phyloP scores from a whole-genome alignment of 2,113 vertebrate species.

The Brachyistius frenatus region DNA sequence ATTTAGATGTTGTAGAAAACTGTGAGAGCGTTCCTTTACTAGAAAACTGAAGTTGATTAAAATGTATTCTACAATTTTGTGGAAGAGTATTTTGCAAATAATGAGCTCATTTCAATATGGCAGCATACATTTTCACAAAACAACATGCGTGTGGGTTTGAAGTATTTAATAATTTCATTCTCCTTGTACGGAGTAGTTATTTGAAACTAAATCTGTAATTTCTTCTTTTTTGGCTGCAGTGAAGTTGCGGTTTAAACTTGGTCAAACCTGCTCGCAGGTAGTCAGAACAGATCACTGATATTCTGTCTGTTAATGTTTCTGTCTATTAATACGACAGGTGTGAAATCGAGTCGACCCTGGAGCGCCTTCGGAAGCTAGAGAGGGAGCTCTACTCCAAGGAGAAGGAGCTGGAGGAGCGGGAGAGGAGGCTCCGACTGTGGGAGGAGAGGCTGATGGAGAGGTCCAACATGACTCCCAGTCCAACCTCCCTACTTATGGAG shows the following conservation, averaged over 20 bases:
- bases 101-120: too few species aligned
- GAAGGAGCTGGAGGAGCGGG: conserved; percentile 95
- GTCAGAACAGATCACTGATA: background rate
- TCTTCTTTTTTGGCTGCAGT: too few species aligned
- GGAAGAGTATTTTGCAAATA: background rate
- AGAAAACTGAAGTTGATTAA: too few species aligned
- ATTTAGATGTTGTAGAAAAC: too few species aligned
- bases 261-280: background rate
- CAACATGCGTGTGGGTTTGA: too few species aligned
- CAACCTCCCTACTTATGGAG: conserved; percentile 81
- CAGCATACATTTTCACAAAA: too few species aligned
- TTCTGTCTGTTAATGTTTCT: background rate
- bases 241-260: too few species aligned
- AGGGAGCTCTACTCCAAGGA: conserved; percentile 97
- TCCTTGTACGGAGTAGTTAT: too few species aligned
- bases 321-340: conserved; percentile 83
- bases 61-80: background rate
- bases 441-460: conserved; percentile 95
- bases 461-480: conserved; percentile 86
- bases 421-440: conserved; percentile 93
- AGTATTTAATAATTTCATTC: too few species aligned
- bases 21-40: too few species aligned
- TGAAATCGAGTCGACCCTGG: conserved; percentile 97
- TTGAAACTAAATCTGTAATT: too few species aligned
- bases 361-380: conserved; percentile 95